These are phyloP conservation scores for Thumatha senex DNA, from an alignment of 2,888 invertebrate genomes.

Conservation along the genomic window DNA sequence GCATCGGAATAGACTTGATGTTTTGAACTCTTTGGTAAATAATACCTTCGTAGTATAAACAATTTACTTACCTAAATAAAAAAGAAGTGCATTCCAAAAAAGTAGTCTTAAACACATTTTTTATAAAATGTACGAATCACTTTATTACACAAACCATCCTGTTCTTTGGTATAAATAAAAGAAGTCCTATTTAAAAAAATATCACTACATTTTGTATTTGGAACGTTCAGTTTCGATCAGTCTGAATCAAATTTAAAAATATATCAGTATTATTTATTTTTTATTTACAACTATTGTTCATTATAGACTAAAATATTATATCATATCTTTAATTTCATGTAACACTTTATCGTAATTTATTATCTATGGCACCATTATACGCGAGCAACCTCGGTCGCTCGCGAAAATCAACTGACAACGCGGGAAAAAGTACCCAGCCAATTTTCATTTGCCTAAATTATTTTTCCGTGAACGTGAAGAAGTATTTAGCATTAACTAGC, in stretches of 20 bases:
- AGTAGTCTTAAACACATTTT: conserved; percentile 44
- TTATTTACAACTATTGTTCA: not conserved
- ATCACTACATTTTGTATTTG: conserved; percentile 15
- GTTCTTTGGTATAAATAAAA: not conserved
- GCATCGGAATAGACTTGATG: too few species aligned
- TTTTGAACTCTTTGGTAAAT: too few species aligned
- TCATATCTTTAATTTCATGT: conserved; percentile 8
- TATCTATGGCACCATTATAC: conserved; percentile 11
- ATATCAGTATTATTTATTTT: conserved; percentile 4
- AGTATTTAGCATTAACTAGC: too few species aligned
- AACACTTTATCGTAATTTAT: conserved; percentile 15
- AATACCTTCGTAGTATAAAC: not conserved
- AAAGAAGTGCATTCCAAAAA: conserved; percentile 39
- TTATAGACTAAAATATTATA: conserved; percentile 6
- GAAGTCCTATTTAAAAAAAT: not conserved
- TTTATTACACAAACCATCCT: conserved; percentile 14
- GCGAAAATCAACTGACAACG: conserved; percentile 20
- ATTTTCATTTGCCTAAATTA: conserved; percentile 15
- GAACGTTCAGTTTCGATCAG: conserved; percentile 1
- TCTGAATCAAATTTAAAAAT: conserved; percentile 1
- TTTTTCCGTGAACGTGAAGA: conserved; percentile 11
- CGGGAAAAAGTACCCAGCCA: conserved; percentile 17
- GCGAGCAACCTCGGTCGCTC: conserved; percentile 14
- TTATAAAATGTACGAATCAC: conserved; percentile 17
- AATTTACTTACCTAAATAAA: conserved; percentile 46